These are phyloP conservation scores for Achlya flavicornis DNA, from an alignment of 2,888 invertebrate species.

Conservation along the genomic window DNA sequence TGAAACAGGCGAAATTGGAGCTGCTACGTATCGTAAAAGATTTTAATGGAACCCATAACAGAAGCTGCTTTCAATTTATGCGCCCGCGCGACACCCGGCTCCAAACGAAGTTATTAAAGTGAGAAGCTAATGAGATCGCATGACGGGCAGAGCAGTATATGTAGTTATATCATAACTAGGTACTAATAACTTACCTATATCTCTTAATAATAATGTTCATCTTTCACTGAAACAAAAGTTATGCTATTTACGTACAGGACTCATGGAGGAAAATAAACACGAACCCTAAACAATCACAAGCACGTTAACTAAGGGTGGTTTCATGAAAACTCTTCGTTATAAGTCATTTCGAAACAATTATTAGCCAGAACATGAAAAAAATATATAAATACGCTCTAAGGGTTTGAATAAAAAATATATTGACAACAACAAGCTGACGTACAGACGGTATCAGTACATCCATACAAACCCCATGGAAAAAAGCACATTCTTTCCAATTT, in stretches of 20 bases:
- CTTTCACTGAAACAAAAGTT: background rate
- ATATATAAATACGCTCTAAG: too few relatives aligned
- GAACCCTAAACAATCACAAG: constrained; percentile 5
- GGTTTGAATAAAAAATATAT: too few relatives aligned
- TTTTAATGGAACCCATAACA: constrained; percentile 60
- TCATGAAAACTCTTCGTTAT: background rate
- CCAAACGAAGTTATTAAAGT: constrained; percentile 47
- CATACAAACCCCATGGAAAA: too few relatives aligned
- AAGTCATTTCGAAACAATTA: background rate
- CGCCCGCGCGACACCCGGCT: constrained; percentile 33
- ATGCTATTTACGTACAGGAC: background rate
- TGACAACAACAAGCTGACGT: too few relatives aligned
- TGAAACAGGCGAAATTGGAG: constrained; percentile 46
- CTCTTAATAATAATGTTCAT: background rate
- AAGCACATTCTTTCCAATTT: too few relatives aligned
- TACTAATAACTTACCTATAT: background rate
- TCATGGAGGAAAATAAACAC: background rate
- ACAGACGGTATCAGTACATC: too few relatives aligned
- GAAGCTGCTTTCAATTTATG: constrained; percentile 60
- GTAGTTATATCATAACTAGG: background rate
- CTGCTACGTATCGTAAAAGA: constrained; percentile 57
- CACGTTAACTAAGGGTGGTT: background rate
- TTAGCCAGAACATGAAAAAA: too few relatives aligned
- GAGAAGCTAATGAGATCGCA: constrained; percentile 48
- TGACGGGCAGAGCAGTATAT: constrained; percentile 12